Base-by-base conservation (phyloP, 2,113 vertebrate genomes). In the Phoenicopterus ruber region DNA sequence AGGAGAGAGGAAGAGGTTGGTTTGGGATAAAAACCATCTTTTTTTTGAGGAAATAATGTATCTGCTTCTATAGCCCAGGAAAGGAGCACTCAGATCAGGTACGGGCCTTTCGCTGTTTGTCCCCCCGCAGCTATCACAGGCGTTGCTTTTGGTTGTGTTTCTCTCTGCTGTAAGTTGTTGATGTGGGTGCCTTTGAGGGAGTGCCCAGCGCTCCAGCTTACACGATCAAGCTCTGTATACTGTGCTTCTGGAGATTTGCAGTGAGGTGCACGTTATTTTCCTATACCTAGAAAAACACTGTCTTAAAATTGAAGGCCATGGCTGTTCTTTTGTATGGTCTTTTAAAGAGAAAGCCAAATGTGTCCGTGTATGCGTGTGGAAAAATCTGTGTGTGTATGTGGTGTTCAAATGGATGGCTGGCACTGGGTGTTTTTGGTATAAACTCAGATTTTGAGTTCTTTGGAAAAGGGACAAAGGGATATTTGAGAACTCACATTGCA, bases 211-310 rank as follows among this genome's bases (percentile, higher is more conserved):
- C 24, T 69, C 55, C 55, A 29, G 28, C 6, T 38, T 34, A 26
- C 0, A 1, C 38, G 58, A 4, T 17, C 21, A 18, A 61, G 72
- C 72, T 20, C 72, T 20, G 6, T 11, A 10, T 11, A 1, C 44
- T 52, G 17, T 42, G 54, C 32, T 61, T 28, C 67, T 44, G 40
- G 46, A 55, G 20, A 24, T 26, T 44, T 38, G 29, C 54, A 38
- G 28, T 38, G 22, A 11, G 13, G n/a, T 13, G 5, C 10, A 9
- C 10, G 0, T 26, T 59, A 25, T 74, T 74, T 61, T 55, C 22
- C 31, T 32, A 13, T 1, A 14, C 8, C 54, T 55, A 55, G 14
- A 81, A 81, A 81, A 81, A 67, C 16, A 20, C 26, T 28, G 15
- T 49, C 62, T 74, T 76, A 67, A 74, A 74, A 36, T 11, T 49